phyloP scores from a whole-genome alignment of 2,888 invertebrate species.

The Nomada ferruginata region DNA sequence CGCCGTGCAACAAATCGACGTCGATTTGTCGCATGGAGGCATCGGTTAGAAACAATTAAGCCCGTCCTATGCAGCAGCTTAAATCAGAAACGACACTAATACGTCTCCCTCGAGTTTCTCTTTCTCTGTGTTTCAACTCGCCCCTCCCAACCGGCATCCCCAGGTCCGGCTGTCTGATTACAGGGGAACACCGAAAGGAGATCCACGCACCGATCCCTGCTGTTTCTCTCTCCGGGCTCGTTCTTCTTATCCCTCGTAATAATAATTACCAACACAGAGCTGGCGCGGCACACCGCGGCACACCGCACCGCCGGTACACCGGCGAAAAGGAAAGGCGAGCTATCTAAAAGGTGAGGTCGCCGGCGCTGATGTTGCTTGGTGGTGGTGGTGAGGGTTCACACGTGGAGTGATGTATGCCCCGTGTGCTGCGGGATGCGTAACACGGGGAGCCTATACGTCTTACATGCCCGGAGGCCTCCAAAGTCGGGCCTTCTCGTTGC shows the following conservation, averaged over 20 bases:
- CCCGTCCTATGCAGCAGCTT: constrained; percentile 25
- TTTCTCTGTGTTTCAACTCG: constrained; percentile 40
- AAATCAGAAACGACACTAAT: constrained; percentile 59
- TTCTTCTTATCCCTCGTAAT: constrained; percentile 73
- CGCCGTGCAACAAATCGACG: background rate
- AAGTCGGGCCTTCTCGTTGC: constrained; percentile 66
- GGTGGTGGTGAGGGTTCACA: constrained; percentile 67
- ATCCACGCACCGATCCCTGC: constrained; percentile 70
- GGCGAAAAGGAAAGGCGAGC: constrained; percentile 18
- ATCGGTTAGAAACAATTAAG: constrained; percentile 38
- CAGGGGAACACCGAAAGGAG: constrained; percentile 74
- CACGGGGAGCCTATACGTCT: constrained; percentile 76
- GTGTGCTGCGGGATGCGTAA: constrained; percentile 77
- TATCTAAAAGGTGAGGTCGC: constrained; percentile 48
- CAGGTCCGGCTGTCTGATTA: constrained; percentile 71
- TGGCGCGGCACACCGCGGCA: constrained; percentile 42
- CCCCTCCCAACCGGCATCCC: constrained; percentile 35
- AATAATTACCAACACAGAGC: constrained; percentile 75
- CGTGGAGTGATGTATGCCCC: constrained; percentile 76
- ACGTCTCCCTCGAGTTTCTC: constrained; percentile 54
- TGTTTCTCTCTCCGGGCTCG: constrained; percentile 70
- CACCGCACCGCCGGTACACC: background rate
- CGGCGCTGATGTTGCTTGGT: constrained; percentile 32
- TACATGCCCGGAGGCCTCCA: constrained; percentile 72
- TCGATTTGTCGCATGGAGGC: background rate